These are phyloP conservation scores for Hozukius guyotensis DNA, from an alignment of 2,797 vertebrate genomes.

Conservation along the genomic window DNA sequence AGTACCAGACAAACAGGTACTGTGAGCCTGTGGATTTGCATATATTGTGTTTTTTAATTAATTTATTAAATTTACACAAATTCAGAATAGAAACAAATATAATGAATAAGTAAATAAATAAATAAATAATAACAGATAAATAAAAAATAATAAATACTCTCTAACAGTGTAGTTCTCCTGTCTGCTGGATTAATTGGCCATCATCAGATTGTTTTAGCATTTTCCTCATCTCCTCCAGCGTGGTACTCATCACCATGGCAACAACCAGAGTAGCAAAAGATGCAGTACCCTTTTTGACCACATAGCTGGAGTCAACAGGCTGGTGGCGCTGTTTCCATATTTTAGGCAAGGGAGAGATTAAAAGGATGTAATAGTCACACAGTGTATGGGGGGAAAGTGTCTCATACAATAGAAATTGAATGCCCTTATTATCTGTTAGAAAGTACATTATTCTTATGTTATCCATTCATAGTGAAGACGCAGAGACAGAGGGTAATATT, in stretches of 20 bases:
- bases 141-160: not conserved
- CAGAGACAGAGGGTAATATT: not conserved
- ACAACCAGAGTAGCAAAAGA: conserved; percentile 15
- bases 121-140: no score
- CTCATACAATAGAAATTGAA: not conserved
- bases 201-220: not conserved
- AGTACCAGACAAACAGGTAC: no score
- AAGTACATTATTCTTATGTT: no score
- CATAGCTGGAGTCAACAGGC: fast-evolving
- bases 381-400: not conserved
- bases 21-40: not conserved
- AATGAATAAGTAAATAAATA: no score
- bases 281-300: conserved; percentile 30
- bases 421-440: not conserved
- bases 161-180: not conserved
- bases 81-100: not conserved
- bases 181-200: not conserved
- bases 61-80: not conserved
- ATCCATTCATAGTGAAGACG: not conserved
- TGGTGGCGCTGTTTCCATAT: conserved; percentile 20
- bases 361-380: not conserved
- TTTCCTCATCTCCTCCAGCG: not conserved
- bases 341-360: not conserved
- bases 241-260: conserved; percentile 58
- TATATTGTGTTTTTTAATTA: not conserved